phyloP scores from a whole-genome alignment of 1,140 invertebrate genomes.

The Drosophila jambulina region DNA sequence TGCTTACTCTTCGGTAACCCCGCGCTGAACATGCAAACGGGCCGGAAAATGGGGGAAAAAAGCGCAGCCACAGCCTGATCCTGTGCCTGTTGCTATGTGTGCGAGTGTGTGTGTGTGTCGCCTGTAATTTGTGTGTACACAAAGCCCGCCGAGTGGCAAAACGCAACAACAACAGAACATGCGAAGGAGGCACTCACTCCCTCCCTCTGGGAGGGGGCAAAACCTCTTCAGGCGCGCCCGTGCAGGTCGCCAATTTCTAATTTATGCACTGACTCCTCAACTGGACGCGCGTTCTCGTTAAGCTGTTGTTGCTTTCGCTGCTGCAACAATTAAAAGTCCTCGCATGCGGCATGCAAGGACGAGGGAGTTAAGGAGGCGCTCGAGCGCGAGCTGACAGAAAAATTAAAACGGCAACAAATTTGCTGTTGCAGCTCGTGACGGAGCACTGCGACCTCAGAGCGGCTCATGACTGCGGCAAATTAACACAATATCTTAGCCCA shows the following conservation, averaged over 20 bases:
- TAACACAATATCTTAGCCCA: conserved; percentile 72
- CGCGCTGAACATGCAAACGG: conserved; percentile 38
- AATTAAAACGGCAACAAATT: conserved; percentile 80
- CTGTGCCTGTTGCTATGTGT: not conserved
- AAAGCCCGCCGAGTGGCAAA: conserved; percentile 57
- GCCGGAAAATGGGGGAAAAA: conserved; percentile 20
- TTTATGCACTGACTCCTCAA: conserved; percentile 65
- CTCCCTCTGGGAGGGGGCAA: not conserved
- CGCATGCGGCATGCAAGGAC: conserved; percentile 61
- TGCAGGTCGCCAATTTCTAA: conserved; percentile 70
- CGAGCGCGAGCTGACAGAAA: conserved; percentile 73
- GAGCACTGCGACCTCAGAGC: conserved; percentile 9
- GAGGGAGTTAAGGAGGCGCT: conserved; percentile 43
- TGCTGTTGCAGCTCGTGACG: conserved; percentile 51
- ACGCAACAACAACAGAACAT: conserved; percentile 50
- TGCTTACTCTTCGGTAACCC: conserved; percentile 63
- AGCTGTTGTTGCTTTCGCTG: conserved; percentile 34
- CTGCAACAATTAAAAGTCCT: conserved; percentile 74
- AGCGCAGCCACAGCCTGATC: conserved; percentile 1
- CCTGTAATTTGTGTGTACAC: conserved; percentile 73
- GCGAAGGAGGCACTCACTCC: conserved; percentile 10
- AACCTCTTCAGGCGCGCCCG: conserved; percentile 34
- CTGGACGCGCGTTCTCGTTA: conserved; percentile 75
- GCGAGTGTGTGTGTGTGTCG: conserved; percentile 18
- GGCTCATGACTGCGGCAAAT: conserved; percentile 78